Percentiles rank a stretch among this genome's conserved stretches.
These are phyloP conservation scores for Cryptocephalus primarius DNA, from an alignment of 2,888 invertebrate genomes.

Conservation along the genomic window DNA sequence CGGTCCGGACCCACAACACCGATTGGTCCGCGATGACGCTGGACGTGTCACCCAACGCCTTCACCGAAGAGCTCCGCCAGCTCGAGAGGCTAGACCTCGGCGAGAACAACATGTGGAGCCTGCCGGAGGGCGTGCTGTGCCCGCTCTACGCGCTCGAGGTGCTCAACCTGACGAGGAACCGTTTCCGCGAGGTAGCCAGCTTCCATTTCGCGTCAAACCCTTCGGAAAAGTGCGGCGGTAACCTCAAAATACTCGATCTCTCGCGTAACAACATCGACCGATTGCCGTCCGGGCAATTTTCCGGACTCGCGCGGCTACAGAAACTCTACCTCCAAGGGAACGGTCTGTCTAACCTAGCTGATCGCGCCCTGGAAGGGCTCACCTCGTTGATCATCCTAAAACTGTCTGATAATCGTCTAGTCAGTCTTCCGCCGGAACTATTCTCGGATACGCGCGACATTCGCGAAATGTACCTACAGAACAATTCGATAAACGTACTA, in stretches of 20 bases:
- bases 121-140: constrained; percentile 68
- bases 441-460: constrained; percentile 68
- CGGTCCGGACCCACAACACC: constrained; percentile 72
- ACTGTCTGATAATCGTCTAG: constrained; percentile 70
- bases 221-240: constrained; percentile 58
- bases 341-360: constrained; percentile 62
- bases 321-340: constrained; percentile 69
- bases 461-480: constrained; percentile 70
- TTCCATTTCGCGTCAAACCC: constrained; percentile 53
- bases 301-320: constrained; percentile 58
- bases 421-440: constrained; percentile 69
- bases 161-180: constrained; percentile 69
- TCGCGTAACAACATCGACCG: constrained; percentile 70
- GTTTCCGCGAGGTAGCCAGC: constrained; percentile 62
- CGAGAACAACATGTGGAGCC: constrained; percentile 69
- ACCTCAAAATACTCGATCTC: constrained; percentile 59
- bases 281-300: constrained; percentile 59
- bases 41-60: constrained; percentile 62
- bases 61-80: constrained; percentile 60
- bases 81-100: constrained; percentile 65
- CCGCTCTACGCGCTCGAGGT: constrained; percentile 62
- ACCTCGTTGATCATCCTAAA: constrained; percentile 61
- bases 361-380: constrained; percentile 67
- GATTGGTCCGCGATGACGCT: constrained; percentile 75
- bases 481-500: constrained; percentile 70